Base-by-base conservation (phyloP, 2,888 invertebrate species). In the Trachelus stipa region DNA sequence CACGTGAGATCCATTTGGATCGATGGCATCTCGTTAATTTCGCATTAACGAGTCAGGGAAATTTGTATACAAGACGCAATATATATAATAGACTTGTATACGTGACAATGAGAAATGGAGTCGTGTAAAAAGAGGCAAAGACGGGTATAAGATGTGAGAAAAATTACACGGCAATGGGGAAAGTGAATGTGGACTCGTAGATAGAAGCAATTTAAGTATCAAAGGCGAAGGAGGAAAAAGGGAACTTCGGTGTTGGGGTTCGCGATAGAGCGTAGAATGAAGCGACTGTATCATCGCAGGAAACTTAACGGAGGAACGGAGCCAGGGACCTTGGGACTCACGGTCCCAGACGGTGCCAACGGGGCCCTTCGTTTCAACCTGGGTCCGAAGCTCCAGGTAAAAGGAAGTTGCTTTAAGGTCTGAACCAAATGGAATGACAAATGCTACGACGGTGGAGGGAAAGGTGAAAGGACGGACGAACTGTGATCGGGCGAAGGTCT, bases 361-460 rank as follows among this genome's bases (percentile, higher is more conserved):
- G 75, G 56, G 75, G 75, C 15, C 75, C 68, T 40, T 23, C 15
- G 34, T 15, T 73, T 74, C 12, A 33, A 69, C 68, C 69, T 34
- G 35, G 33, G n/a, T 31, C 34, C n/a, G n/a, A 33, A 68, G 37
- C 40, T 84, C 83, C 88, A 85, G 89, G 88, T 88, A 89, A 88
- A 88, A 88, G 87, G 87, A 89, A 88, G 88, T 89, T 86, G 86
- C 85, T 79, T 87, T 81, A 84, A 83, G 76, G 79, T 74, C 69
- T 68, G 69, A 83, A 83, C 86, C 86, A 85, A 89, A 85, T 86
- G 88, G 87, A 90, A 90, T 90, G 90, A 91, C 89, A 90, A 91
- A 91, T 88, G 88, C 85, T 81, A 73, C 81, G 84, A 81, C 81
- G 84, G 85, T 84, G 86, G 86, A 87, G 88, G 87, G 86, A 88